Conservation (phyloP, 2,888 invertebrate genomes). For the Chironomus tentans region DNA sequence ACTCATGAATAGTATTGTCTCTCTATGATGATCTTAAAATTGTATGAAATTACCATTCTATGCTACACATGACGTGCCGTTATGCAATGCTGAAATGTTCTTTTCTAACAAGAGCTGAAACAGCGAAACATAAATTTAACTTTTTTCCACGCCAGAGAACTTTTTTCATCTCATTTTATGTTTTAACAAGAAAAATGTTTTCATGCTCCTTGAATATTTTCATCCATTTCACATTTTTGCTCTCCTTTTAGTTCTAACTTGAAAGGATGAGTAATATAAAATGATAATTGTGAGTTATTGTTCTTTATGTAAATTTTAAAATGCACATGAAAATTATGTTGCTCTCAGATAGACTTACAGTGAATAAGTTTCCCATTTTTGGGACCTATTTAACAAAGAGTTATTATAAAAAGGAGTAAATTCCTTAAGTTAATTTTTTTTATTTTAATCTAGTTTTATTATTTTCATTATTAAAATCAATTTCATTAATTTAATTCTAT, state of each 20-base stretch:
- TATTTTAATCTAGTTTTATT: no score
- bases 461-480: no score
- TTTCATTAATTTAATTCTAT: no score
- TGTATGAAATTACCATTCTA: neutral
- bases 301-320: constrained; percentile 12
- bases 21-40: neutral
- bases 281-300: constrained; percentile 17
- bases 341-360: neutral
- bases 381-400: no score
- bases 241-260: neutral
- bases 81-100: neutral
- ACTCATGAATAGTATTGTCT: neutral
- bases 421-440: no score
- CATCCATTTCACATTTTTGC: neutral
- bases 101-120: neutral
- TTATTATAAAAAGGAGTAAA: no score
- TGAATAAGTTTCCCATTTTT: no score
- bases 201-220: constrained; percentile 4
- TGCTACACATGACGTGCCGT: neutral
- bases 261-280: neutral
- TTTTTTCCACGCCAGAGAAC: neutral
- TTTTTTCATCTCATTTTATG: no score
- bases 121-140: constrained; percentile 9
- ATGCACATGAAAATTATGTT: neutral
- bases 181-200: neutral